Base-by-base conservation (phyloP, 2,888 invertebrate species). In the Mesodorylaimus sp. region DNA sequence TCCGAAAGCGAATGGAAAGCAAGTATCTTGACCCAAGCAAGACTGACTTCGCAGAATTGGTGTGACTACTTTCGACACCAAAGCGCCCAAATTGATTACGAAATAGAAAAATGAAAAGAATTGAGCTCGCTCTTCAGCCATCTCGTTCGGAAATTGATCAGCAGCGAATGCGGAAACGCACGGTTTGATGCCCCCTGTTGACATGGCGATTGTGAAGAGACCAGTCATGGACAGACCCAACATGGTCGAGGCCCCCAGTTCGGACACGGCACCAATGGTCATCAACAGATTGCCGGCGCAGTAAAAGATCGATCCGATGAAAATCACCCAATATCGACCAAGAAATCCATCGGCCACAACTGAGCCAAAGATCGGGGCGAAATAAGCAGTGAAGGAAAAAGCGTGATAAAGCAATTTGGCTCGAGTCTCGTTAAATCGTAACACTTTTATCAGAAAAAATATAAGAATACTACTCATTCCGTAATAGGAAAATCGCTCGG, bases 71-170 rank as follows among this genome's bases (percentile, higher is more conserved):
- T 64, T 61, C 48, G 62, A 61, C 38, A 63, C 50, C n/a, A 64
- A 53, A 19, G 49, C 85, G 5, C 91, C 91, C 16, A 70, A 62
- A 67, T 91, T 93, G 63, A 95, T 91, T 47, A 87, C 74, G 63
- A 91, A 86, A 72, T 93, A 95, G 68, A 91, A 95, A 2, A 89
- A 72, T 0, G 89, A 89, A 71, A 95, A 93, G 72, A 87, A 95
- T 54, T 77, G 78, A 21, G 79, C 78, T 50, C 89, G 70, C 60
- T 84, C 79, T 57, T 28, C 24, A 5, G 2, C 3, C 28, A 7
- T 19, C 3, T 25, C 25, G 5, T 3, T 2, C 7, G 27, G 43
- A 21, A 41, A 47, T 24, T 47, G 48, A 26, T 37, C 27, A 10
- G 25, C 37, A 23, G 37, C 93, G 66, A 93, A 91, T 0, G 91